Evolutionary conservation across 2,888 invertebrate species (phyloP).

Genomic region (Trisateles emortualis): DNA sequence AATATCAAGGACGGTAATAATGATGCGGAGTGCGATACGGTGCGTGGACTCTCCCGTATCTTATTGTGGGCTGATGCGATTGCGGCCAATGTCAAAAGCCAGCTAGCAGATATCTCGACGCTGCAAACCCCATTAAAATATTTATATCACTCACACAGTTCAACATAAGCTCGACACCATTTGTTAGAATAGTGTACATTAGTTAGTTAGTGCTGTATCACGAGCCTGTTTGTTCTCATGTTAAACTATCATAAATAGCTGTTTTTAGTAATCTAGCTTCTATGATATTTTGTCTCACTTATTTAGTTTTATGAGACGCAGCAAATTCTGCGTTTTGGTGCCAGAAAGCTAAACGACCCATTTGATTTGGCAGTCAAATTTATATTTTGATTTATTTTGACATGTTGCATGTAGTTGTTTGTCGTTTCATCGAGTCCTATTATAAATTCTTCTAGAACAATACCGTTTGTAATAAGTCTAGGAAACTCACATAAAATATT

Average conservation of each 20-base stretch:
- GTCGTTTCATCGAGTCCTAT: not conserved
- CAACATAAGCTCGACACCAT: conserved; percentile 66
- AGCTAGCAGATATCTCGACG: conserved; percentile 87
- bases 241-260: conserved; percentile 46
- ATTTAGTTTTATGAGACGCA: conserved; percentile 16
- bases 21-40: conserved; percentile 80
- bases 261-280: conserved; percentile 49
- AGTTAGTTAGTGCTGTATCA: conserved; percentile 75
- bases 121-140: conserved; percentile 86
- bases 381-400: not conserved
- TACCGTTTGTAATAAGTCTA: no score
- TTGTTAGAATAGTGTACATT: conserved; percentile 68
- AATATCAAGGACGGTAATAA: conserved; percentile 80
- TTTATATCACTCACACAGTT: conserved; percentile 76
- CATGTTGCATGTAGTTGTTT: not conserved
- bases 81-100: conserved; percentile 87
- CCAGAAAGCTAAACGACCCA: conserved; percentile 11
- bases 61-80: conserved; percentile 77
- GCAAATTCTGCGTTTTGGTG: not conserved
- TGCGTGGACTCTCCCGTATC: conserved; percentile 80
- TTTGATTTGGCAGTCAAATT: not conserved
- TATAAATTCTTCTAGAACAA: no score
- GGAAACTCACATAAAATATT: no score
- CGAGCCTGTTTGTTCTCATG: conserved; percentile 53
- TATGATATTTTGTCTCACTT: conserved; percentile 41